A percentile compares a stretch with the other conserved stretches of the same genome.
Evolutionary conservation across 2,113 vertebrate genomes (phyloP).

Genomic region (Nestor notabilis): DNA sequence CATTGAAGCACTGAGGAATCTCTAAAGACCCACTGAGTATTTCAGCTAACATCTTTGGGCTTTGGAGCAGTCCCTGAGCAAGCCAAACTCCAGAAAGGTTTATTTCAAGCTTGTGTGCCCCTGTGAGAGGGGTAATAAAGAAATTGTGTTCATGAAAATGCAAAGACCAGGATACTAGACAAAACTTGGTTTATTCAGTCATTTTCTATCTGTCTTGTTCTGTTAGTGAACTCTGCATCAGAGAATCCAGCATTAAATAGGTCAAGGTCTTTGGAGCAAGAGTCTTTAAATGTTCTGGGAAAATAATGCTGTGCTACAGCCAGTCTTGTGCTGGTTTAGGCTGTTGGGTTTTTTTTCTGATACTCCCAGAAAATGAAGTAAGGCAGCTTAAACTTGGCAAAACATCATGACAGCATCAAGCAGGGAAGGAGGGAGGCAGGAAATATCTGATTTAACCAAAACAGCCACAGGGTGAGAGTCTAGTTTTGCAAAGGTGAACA

Average conservation of each 20-base stretch:
- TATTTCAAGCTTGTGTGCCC: background rate
- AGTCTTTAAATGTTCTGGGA: background rate
- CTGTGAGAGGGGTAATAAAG: background rate
- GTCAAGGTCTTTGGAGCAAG: background rate
- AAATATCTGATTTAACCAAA: conserved; percentile 11
- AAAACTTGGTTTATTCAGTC: background rate
- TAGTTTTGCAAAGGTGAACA: background rate
- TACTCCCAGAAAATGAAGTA: background rate
- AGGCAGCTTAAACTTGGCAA: background rate
- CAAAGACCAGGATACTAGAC: background rate
- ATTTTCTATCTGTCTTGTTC: background rate
- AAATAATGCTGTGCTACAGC: background rate
- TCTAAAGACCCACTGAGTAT: background rate
- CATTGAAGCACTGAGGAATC: background rate
- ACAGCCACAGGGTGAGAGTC: background rate
- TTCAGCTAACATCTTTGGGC: background rate
- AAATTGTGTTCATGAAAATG: background rate
- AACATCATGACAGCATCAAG: background rate
- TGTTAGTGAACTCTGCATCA: background rate
- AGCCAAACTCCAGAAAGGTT: background rate
- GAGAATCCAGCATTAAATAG: background rate
- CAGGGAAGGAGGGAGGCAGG: background rate
- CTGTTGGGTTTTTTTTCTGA: background rate
- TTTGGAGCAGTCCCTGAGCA: background rate
- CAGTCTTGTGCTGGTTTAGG: background rate